Base-by-base conservation (phyloP, 2,888 invertebrate species). In the Ectemnius lituratus region DNA sequence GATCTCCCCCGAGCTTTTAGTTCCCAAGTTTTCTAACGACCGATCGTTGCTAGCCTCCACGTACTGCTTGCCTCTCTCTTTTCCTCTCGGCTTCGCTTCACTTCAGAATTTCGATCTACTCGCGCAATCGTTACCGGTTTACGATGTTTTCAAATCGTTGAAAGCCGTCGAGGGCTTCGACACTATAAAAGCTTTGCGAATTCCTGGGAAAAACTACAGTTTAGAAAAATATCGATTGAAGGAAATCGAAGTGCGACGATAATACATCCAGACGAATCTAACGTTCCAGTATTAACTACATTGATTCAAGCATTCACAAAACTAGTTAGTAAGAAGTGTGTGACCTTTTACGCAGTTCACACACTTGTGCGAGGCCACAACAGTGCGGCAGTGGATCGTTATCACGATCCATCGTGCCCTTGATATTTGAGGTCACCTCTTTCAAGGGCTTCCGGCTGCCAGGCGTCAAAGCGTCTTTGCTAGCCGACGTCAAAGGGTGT, bases 11-110 rank as follows among this genome's bases (percentile, higher is more conserved):
- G 58, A 13, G 27, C 66, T 47, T 46, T 58, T 45, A 52, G 46
- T 11, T 65, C 58, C 28, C 27, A 63, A 52, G 59, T 69, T 64
- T 66, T 66, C 60, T 56, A 73, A 75, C 73, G 68, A 62, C 49
- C 62, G 62, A 75, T 67, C 72, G 67, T 57, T 49, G 28, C 18
- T 56, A 23, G 61, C 46, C 18, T 67, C 47, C 61, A 56, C 52
- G 52, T 59, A 27, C 62, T 45, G 14, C 23, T 23, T 23, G 63
- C 27, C 56, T 13, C 18, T 46, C 45, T 5, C 37, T 37, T 11
- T 37, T 56, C 27, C 56, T 13, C 18, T 46, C 45, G 2, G 16
- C 45, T 18, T 14, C 11, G 6, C 27, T 58, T 45, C 18, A 46
- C 2, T 61, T 23, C 23, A 13, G 20, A 46, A 18, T 45, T 5